phyloP scores from a whole-genome alignment of 2,797 vertebrate genomes.

The Scyliorhinus canicula region DNA sequence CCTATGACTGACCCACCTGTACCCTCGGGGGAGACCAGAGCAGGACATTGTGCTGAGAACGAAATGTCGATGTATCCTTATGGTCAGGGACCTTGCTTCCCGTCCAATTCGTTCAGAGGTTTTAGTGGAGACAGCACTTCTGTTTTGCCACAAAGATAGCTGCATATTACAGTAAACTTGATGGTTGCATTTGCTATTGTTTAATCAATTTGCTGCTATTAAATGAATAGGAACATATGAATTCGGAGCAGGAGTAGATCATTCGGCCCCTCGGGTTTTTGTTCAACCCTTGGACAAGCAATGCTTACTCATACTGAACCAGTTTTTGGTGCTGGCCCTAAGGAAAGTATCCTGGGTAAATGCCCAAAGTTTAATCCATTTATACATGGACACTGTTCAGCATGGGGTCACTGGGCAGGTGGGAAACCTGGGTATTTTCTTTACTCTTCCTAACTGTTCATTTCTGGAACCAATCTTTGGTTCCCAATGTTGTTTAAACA shows the following conservation, averaged over 20 bases:
- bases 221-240: neutral
- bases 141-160: no score
- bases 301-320: neutral
- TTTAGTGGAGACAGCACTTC: neutral
- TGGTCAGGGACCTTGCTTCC: neutral
- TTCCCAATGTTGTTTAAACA: neutral
- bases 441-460: neutral
- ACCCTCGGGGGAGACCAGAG: no score
- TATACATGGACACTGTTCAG: neutral
- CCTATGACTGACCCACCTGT: no score
- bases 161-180: neutral
- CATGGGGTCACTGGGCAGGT: neutral
- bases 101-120: neutral
- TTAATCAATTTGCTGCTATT: neutral
- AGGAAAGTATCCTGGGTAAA: neutral
- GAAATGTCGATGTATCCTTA: neutral
- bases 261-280: neutral
- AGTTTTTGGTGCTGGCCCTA: neutral
- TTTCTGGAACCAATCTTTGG: no score
- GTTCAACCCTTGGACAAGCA: neutral
- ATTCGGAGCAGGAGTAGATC: neutral
- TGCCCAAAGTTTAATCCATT: no score
- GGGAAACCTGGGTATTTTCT: neutral
- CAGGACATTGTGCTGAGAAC: neutral
- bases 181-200: neutral